Base-by-base conservation (phyloP, 1,140 invertebrate species). In the Ganaspis sp. region DNA sequence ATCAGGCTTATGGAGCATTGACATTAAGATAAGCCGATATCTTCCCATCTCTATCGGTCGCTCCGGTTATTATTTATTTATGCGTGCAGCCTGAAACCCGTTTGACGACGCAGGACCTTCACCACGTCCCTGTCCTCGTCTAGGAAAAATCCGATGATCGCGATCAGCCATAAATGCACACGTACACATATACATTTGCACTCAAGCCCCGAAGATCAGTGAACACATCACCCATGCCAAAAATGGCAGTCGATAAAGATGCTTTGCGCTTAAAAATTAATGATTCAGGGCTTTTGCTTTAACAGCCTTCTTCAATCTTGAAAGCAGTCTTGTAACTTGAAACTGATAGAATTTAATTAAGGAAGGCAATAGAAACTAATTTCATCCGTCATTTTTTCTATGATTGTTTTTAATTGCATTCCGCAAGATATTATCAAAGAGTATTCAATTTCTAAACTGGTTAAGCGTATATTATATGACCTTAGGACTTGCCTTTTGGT, bases 51-150 rank as follows among this genome's bases (percentile, higher is more conserved):
- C 74, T 73, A 81, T 78, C 81, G 80, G 83, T 79, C 82, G 80
- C 81, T 81, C 82, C 79, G 85, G 85, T 91, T 89, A 90, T 89
- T 89, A 89, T 89, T 90, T 89, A 88, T 89, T 89, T 89, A 90
- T 89, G 85, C 85, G 84, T 83, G 78, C 82, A 86, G 78, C 78
- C 75, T 74, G 74, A 88, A 90, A 90, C 89, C 83, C 83, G 89
- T 90, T 90, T 88, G 85, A 86, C 85, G 78, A 85, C 83, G 72
- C 49, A 83, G 81, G 83, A 82, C 79, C 82, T 86, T 86, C 79
- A 81, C 79, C 76, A 79, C 79, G 76, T 83, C 79, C 78, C 79
- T 70, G 75, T 76, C 76, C 80, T 81, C 77, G 77, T 85, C 77
- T 80, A 83, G 75, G 75, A 86, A 83, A 82, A 79, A 78, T 76